Evolutionary conservation across 2,113 vertebrate genomes (phyloP).

Genomic region (Porphyrio hochstetteri): DNA sequence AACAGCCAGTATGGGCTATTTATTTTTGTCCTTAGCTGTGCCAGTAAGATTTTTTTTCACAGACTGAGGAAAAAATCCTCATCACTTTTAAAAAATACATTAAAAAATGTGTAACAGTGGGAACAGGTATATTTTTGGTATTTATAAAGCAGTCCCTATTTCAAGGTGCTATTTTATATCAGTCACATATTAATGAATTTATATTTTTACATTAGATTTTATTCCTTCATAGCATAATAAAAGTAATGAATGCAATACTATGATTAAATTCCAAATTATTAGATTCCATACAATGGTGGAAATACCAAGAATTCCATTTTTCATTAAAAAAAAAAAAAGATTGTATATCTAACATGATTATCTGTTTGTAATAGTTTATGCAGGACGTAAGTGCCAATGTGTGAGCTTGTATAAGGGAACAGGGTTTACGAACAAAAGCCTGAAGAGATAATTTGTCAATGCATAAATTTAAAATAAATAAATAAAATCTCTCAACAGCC

Average conservation of each 20-base stretch:
- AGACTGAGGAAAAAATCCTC: not conserved
- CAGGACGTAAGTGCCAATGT: not conserved
- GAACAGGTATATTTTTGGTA: not conserved
- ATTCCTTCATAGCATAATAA: not conserved
- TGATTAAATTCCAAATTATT: not conserved
- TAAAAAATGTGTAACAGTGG: not conserved
- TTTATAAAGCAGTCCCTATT: not conserved
- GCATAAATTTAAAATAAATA: slow-evolving; percentile 61
- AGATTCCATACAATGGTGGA: not conserved
- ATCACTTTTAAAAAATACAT: not conserved
- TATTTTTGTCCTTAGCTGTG: not conserved
- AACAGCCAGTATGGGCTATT: rapidly evolving
- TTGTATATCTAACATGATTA: not conserved
- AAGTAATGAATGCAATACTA: not conserved
- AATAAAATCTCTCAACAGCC: slow-evolving; percentile 73
- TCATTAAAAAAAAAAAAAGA: not conserved
- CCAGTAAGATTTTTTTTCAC: not conserved
- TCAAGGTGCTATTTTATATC: not conserved
- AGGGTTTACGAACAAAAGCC: not conserved
- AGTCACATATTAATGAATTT: not conserved
- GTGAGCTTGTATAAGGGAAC: not conserved
- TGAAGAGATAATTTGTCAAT: not conserved
- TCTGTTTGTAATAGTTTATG: not conserved
- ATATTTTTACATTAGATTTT: not conserved
- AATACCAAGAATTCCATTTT: not conserved